These are phyloP conservation scores for Halesus radiatus DNA, from an alignment of 1,140 invertebrate species.

Conservation along the genomic window DNA sequence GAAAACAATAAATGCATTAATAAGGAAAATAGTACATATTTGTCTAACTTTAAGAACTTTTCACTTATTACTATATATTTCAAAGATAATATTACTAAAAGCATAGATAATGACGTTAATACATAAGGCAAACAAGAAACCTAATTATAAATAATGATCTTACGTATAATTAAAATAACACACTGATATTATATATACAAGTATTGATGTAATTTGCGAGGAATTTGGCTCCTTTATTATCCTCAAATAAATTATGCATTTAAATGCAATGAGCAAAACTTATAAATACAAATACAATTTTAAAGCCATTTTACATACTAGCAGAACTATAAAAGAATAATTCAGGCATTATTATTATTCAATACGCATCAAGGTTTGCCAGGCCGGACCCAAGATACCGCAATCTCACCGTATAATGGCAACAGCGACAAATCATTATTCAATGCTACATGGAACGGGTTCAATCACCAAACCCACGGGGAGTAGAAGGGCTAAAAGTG, in stretches of 20 bases:
- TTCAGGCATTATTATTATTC: not conserved
- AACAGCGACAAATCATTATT: too few species aligned
- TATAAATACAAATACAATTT: constrained; percentile 16
- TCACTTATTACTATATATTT: not conserved
- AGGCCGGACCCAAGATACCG: too few species aligned
- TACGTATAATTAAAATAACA: constrained; percentile 4
- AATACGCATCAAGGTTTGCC: not conserved
- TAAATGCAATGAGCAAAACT: constrained; percentile 27
- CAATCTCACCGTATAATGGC: too few species aligned
- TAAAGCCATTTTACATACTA: constrained; percentile 34
- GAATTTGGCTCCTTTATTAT: constrained; percentile 4
- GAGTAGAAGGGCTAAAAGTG: too few species aligned
- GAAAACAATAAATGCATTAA: constrained; percentile 8
- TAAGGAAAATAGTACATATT: too few species aligned
- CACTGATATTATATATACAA: not conserved
- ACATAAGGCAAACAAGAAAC: not conserved
- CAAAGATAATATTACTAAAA: not conserved
- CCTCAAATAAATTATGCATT: constrained; percentile 30
- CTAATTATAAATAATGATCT: not conserved
- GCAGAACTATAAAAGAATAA: not conserved
- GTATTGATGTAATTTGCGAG: constrained; percentile 5
- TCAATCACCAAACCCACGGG: too few species aligned
- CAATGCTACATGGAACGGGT: too few species aligned
- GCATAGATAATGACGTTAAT: not conserved
- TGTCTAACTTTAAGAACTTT: too few species aligned